Evolutionary conservation across 2,113 vertebrate genomes (phyloP).

Genomic region (Tetrao urogallus): DNA sequence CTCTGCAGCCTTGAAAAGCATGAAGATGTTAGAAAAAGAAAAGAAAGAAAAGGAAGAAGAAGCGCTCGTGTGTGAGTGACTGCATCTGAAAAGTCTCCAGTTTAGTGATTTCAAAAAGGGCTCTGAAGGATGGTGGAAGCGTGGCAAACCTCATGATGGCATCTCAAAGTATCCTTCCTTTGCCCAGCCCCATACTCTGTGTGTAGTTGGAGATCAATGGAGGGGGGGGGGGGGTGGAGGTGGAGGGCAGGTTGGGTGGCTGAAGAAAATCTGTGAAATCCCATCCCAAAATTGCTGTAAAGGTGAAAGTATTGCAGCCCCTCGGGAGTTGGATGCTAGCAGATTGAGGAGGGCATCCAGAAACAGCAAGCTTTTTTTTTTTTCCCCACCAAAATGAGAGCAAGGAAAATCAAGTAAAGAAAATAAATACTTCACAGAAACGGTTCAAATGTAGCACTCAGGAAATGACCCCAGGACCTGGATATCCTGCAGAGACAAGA

Average conservation of each 20-base stretch:
- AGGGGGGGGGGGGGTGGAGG: too few species aligned
- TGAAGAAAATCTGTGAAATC: background rate
- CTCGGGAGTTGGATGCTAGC: background rate
- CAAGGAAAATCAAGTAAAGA: slow-evolving; percentile 62
- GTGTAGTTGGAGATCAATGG: background rate
- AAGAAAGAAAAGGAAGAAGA: background rate
- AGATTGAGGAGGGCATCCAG: background rate
- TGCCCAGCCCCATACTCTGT: background rate
- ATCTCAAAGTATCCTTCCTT: background rate
- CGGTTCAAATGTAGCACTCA: background rate
- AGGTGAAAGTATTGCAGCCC: background rate
- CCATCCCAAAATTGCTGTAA: background rate
- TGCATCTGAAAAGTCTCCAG: background rate
- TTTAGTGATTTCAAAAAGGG: background rate
- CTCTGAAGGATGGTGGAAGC: background rate
- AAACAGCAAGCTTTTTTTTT: background rate
- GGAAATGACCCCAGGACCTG: slow-evolving; percentile 45
- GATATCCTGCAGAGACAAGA: slow-evolving; percentile 35
- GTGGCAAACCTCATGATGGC: background rate
- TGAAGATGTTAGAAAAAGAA: background rate
- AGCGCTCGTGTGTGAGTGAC: background rate
- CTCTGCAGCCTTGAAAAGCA: background rate
- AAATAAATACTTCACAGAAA: slow-evolving; percentile 27
- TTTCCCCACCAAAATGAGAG: slow-evolving; percentile 44
- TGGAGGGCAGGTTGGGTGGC: background rate